Evolutionary conservation across 2,888 invertebrate genomes (phyloP).

Genomic region (Agrenia bidenticulata): DNA sequence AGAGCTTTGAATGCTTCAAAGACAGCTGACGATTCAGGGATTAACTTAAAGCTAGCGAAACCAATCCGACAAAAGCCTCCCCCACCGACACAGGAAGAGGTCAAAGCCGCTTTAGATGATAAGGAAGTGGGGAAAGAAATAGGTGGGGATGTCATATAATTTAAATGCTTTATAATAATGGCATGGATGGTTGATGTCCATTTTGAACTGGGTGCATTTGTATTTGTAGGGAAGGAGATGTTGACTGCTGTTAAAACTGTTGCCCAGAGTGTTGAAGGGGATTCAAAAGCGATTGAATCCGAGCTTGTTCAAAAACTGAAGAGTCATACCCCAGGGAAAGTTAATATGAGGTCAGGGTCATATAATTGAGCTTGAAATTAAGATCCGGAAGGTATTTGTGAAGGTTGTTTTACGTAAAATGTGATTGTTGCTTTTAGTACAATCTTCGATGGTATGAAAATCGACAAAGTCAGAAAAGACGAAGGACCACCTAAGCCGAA

Average conservation of each 20-base stretch:
- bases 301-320: conserved; percentile 69
- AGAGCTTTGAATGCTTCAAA: not conserved
- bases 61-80: conserved; percentile 15
- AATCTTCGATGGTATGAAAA: conserved; percentile 74
- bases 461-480: conserved; percentile 61
- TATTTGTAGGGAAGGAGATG: conserved; percentile 42
- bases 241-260: conserved; percentile 68
- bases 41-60: conserved; percentile 27
- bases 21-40: conserved; percentile 8
- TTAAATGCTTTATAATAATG: not conserved
- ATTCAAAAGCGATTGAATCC: conserved; percentile 69
- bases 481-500: conserved; percentile 1
- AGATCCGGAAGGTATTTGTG: not conserved
- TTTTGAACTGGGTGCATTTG: not conserved
- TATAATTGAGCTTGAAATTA: not conserved
- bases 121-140: conserved; percentile 17
- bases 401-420: no score
- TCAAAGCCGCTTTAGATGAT: conserved; percentile 10
- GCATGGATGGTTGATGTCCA: no score
- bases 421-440: conserved; percentile 61
- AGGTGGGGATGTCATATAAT: conserved; percentile 12
- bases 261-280: conserved; percentile 70
- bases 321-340: conserved; percentile 36
- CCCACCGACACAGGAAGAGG: not conserved
- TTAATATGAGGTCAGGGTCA: conserved; percentile 38